Percentiles rank a stretch among this genome's conserved stretches.
Evolutionary conservation across 2,888 invertebrate species (phyloP).

Genomic region (Archips crataeganus): DNA sequence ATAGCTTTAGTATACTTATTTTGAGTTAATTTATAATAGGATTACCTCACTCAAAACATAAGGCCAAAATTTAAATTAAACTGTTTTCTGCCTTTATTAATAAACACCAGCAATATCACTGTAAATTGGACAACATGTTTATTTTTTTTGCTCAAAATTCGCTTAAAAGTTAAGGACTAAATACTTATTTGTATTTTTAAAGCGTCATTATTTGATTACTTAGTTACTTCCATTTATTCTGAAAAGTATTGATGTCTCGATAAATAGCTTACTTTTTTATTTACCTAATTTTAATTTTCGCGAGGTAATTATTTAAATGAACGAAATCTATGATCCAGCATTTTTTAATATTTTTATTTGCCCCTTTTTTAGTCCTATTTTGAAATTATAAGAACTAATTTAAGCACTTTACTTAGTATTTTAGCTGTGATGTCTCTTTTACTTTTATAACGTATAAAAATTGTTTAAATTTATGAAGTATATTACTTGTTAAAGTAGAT

Average conservation of each 20-base stretch:
- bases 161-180: not conserved
- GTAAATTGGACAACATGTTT: not conserved
- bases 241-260: not conserved
- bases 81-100: slow-evolving; percentile 9
- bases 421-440: slow-evolving; percentile 58
- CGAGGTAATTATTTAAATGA: not conserved
- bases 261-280: not conserved
- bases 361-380: not conserved
- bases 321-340: not conserved
- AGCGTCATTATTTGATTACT: not conserved
- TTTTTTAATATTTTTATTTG: not conserved
- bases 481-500: not conserved
- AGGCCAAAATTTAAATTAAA: slow-evolving; percentile 6
- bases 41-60: not conserved
- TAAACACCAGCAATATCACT: slow-evolving; percentile 8
- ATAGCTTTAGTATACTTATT: slow-evolving; percentile 25
- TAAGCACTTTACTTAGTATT: slow-evolving; percentile 37
- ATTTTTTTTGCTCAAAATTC: not conserved
- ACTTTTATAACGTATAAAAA: slow-evolving; percentile 45
- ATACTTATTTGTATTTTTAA: not conserved
- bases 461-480: slow-evolving; percentile 13
- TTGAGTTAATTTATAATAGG: slow-evolving; percentile 16
- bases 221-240: too few relatives aligned
- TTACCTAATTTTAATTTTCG: not conserved
- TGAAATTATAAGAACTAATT: slow-evolving; percentile 6